A percentile compares a stretch with the other conserved stretches of the same genome.
Conservation (phyloP, 2,888 invertebrate genomes). For the Toxonevra muliebris region DNA sequence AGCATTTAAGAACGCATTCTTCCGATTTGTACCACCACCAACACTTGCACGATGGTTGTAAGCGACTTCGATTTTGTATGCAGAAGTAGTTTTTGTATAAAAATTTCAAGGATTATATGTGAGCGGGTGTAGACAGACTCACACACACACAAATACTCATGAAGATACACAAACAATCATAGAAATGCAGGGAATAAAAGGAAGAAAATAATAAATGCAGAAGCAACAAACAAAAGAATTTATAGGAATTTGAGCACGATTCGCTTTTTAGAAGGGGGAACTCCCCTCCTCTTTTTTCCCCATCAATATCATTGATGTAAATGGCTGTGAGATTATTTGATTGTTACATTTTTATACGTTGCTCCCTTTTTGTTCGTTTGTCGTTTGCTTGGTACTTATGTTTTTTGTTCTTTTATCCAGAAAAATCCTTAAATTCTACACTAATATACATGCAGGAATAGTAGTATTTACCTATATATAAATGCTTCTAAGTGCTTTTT, state of each 20-base stretch:
- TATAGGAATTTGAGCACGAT: neutral
- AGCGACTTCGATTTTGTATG: slow-evolving; percentile 16
- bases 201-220: slow-evolving; percentile 5
- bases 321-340: slow-evolving; percentile 32
- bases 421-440: too few relatives aligned
- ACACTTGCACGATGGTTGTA: neutral
- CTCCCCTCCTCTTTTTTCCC: neutral
- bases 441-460: too few relatives aligned
- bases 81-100: slow-evolving; percentile 10
- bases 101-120: slow-evolving; percentile 22
- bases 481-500: neutral
- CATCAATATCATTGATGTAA: slow-evolving; percentile 23
- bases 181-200: too few relatives aligned
- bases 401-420: neutral
- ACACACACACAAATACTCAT: too few relatives aligned
- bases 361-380: neutral
- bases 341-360: slow-evolving; percentile 26
- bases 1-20: neutral
- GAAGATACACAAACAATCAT: neutral
- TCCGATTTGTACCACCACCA: neutral
- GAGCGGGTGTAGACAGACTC: neutral
- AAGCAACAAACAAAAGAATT: neutral
- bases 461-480: too few relatives aligned
- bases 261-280: neutral
- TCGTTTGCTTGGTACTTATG: neutral